Conservation (phyloP, 2,113 vertebrate genomes). For the Callopanchax toddi region DNA sequence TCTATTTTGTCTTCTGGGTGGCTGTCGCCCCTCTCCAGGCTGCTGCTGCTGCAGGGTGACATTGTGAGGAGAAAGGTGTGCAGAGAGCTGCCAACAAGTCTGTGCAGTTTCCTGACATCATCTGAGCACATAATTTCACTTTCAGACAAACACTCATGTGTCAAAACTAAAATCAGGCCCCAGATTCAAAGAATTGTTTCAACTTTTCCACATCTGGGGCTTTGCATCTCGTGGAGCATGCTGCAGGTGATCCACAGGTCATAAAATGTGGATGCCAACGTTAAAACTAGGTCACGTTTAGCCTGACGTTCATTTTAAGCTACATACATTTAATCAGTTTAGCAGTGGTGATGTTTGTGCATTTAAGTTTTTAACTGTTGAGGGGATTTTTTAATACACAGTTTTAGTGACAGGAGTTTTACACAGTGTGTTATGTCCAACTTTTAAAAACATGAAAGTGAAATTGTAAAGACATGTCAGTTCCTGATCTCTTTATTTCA, state of each 20-base stretch:
- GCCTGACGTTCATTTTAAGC: not conserved
- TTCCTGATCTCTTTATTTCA: no score
- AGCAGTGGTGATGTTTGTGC: no score
- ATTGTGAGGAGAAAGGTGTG: conserved; percentile 37
- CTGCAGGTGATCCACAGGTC: conserved; percentile 8
- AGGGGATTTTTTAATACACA: no score
- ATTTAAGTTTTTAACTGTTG: no score
- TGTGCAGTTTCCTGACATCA: conserved; percentile 18
- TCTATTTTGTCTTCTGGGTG: conserved; percentile 26
- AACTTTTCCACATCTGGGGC: conserved; percentile 19
- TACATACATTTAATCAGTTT: not conserved
- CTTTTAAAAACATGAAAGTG: no score
- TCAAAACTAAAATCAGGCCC: not conserved
- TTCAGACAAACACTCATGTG: not conserved
- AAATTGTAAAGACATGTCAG: no score
- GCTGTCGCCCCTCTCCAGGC: conserved; percentile 51
- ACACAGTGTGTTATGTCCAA: no score
- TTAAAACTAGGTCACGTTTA: not conserved
- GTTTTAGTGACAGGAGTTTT: no score
- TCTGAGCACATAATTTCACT: not conserved
- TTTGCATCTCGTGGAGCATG: conserved; percentile 3
- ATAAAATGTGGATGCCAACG: not conserved
- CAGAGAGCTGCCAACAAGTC: conserved; percentile 65
- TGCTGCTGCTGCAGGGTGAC: conserved; percentile 49
- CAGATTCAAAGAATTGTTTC: not conserved